Evolutionary conservation across 2,888 invertebrate genomes (phyloP), one percentile per base, ranked within the genome.

Genomic region (Cephonodes hylas): DNA sequence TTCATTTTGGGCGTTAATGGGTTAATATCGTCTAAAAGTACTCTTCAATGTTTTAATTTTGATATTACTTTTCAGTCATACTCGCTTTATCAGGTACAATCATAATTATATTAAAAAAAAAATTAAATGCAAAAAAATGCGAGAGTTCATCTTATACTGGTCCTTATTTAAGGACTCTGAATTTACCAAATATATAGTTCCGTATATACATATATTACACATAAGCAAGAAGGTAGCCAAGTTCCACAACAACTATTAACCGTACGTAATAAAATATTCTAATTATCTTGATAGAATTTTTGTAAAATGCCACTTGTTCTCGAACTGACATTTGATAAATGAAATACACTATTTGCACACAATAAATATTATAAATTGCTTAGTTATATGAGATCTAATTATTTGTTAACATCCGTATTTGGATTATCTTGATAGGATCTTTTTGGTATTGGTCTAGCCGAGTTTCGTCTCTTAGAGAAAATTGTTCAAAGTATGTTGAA

Each of bases 261-360:
- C 15, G 45, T 4, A 38, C n/a, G 38, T 27, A 25, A n/a, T 48
- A 53, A 31, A 18, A 31, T 53, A 31, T 46, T 46, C n/a, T 46
- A 46, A 31, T 53, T 3, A 53, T 53, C 53, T 53, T 53, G 31
- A 53, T 53, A 53, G 10, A 8, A n/a, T 53, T 53, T 53, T 31
- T 31, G 15, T 31, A 31, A 38, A 53, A 53, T 53, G 27, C 31
- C 53, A 53, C 31, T 53, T 53, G 53, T 31, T 27, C 53, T 53
- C 31, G 27, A 31, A 10, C 8, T 53, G 53, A 53, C 53, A 53
- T 53, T 53, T 53, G 10, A 18, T 53, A 3, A 53, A 53, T 27
- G 4, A 18, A 53, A 31, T 53, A 5, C 18, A 53, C 31, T 4
- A 53, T 53, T 53, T 53, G 31, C 18, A 27, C 31, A 53, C 18